These are phyloP conservation scores for Mola mola DNA, from an alignment of 2,113 vertebrate genomes.

Conservation along the genomic window DNA sequence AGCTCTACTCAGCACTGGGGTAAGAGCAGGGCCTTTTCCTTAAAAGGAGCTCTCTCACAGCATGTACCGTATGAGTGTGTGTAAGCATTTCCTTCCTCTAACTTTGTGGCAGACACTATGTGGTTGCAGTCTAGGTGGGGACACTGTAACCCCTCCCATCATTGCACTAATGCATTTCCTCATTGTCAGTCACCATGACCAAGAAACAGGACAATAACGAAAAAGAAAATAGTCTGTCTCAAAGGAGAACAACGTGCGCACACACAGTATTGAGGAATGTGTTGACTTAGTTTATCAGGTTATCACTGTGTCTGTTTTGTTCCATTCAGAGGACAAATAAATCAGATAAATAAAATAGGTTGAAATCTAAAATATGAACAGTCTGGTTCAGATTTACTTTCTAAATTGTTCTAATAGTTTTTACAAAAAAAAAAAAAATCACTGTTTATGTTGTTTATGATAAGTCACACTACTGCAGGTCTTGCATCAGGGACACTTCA, in stretches of 20 bases:
- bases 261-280: neutral
- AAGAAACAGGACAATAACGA: constrained; percentile 31
- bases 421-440: too few relatives aligned
- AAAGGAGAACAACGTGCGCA: constrained; percentile 2
- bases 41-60: constrained; percentile 72
- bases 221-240: neutral
- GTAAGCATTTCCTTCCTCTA: constrained; percentile 79
- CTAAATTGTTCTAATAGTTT: too few relatives aligned
- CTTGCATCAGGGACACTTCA: too few relatives aligned
- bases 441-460: too few relatives aligned
- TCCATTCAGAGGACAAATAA: too few relatives aligned
- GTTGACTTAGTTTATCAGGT: too few relatives aligned
- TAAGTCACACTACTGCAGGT: too few relatives aligned
- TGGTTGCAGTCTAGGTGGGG: constrained; percentile 48
- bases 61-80: constrained; percentile 47
- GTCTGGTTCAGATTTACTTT: too few relatives aligned
- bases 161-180: constrained; percentile 43
- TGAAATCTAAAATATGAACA: too few relatives aligned
- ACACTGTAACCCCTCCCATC: constrained; percentile 19
- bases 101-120: constrained; percentile 52
- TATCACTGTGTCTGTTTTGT: too few relatives aligned
- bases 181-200: constrained; percentile 37
- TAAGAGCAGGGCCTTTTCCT: constrained; percentile 59
- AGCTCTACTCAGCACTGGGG: constrained; percentile 47
- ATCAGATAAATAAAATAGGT: too few relatives aligned